These are phyloP conservation scores for Tachyglossus aculeatus DNA, from an alignment of 2,797 vertebrate species.

Conservation along the genomic window DNA sequence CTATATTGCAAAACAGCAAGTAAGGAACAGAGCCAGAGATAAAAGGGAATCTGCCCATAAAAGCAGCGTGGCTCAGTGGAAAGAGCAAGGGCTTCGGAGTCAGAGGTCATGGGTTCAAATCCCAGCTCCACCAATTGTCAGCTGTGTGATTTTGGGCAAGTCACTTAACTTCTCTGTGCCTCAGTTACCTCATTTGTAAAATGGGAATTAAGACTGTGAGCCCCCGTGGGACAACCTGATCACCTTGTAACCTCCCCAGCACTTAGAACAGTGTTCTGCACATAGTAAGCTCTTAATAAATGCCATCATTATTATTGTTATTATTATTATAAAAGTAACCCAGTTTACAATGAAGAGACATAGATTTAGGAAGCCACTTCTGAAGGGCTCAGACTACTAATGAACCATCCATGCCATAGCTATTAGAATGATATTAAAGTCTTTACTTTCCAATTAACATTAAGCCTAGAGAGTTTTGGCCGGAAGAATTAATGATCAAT, in stretches of 20 bases:
- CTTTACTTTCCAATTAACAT: constrained; percentile 7
- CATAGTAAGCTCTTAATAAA: too few species aligned
- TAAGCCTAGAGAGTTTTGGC: not conserved
- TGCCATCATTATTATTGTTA: too few species aligned
- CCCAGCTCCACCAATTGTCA: too few species aligned
- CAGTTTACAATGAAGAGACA: not conserved
- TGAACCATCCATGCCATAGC: not conserved
- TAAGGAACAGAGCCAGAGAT: not conserved
- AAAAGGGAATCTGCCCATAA: not conserved
- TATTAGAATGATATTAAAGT: not conserved
- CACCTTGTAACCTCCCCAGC: too few species aligned
- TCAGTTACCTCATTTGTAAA: too few species aligned
- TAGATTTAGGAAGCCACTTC: accelerated
- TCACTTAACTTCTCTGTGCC: too few species aligned
- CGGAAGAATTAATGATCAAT: accelerated
- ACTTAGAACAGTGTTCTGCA: too few species aligned
- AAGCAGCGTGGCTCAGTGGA: not conserved
- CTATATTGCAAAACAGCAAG: not conserved
- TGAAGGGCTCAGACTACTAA: not conserved
- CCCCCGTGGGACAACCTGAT: too few species aligned
- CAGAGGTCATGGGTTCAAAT: too few species aligned
- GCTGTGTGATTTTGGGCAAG: too few species aligned
- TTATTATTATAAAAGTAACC: not conserved
- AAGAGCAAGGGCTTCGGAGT: too few species aligned
- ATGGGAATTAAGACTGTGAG: too few species aligned